Evolutionary conservation across 2,113 vertebrate genomes (phyloP), one percentile per base, ranked within the genome.

Genomic region (Bos indicus): DNA sequence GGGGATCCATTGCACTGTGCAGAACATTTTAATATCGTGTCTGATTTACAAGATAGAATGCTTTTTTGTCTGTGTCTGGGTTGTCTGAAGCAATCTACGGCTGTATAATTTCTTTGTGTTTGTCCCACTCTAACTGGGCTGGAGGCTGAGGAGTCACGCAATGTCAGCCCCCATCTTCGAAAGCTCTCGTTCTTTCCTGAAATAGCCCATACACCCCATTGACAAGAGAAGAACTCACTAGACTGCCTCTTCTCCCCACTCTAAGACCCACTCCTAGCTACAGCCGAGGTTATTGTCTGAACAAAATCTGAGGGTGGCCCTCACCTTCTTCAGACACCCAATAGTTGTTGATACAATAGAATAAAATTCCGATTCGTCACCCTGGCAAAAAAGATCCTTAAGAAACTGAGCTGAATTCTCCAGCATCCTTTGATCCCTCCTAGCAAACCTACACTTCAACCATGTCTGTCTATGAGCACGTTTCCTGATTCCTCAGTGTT

Each of bases 181-280:
- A 2, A 7, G 7, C 67, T 91, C 54, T 87, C 16, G 0, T 59
- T 93, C 13, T 7, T 74, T 92, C 60, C 21, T 56, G 10, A 93
- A 83, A 56, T 78, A n/a, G 21, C n/a, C n/a, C 51, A 26, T 13
- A 23, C 4, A 26, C 6, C 7, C 59, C 16, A 2, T 40, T 46
- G 84, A 84, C 4, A 90, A 83, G 43, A 96, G 90, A 97, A 30
- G 51, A 51, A 36, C 48, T 51, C 8, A 10, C 81, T 64, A 14
- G 46, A 15, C 23, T 7, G 57, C 33, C 23, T 57, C 1, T 46
- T 81, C 46, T 54, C 9, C 46, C 17, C 57, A 15, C 36, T 51
- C 33, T 21, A 21, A 77, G 46, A 46, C n/a, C 28, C 46, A 16
- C 43, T 81, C 40, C 56, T n/a, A 30, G 3, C 52, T 40, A 2